These are phyloP conservation scores for Scaptomyza polygonia DNA, from an alignment of 2,888 invertebrate species.

Conservation along the genomic window DNA sequence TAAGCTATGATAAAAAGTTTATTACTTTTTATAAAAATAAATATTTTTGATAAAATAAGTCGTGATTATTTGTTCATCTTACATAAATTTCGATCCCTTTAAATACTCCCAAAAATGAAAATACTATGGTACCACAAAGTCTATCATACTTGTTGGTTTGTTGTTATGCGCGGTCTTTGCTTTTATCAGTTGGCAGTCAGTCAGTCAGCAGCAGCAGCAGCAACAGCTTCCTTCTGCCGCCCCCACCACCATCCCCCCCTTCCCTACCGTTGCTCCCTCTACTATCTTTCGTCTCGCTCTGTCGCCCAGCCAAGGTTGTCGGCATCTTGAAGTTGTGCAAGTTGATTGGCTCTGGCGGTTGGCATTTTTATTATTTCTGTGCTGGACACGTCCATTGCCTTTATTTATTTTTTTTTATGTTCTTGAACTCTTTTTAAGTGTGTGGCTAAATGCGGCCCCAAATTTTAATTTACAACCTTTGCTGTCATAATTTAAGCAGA, in stretches of 20 bases:
- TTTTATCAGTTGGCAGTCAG: constrained; percentile 49
- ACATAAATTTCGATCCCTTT: too few relatives aligned
- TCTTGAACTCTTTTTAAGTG: constrained; percentile 74
- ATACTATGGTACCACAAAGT: constrained; percentile 13
- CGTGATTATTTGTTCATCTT: too few relatives aligned
- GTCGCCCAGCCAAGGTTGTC: constrained; percentile 51
- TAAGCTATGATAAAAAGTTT: too few relatives aligned
- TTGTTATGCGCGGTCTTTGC: constrained; percentile 6
- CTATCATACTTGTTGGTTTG: constrained; percentile 18
- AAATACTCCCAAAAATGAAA: too few relatives aligned
- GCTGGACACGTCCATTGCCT: constrained; percentile 56
- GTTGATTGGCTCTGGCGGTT: constrained; percentile 66
- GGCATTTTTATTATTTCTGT: constrained; percentile 12
- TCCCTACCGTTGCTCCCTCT: too few relatives aligned
- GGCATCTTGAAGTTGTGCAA: constrained; percentile 58
- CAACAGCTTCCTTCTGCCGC: constrained; percentile 9
- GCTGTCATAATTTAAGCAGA: constrained; percentile 59
- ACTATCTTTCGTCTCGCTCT: constrained; percentile 2
- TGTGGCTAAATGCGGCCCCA: constrained; percentile 59
- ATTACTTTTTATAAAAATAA: too few relatives aligned
- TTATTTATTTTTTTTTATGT: constrained; percentile 76
- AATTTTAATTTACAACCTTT: constrained; percentile 72
- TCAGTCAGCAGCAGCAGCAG: constrained; percentile 12
- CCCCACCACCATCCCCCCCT: background rate
- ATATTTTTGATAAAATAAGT: too few relatives aligned